A percentile compares a stretch with the other conserved stretches of the same genome.
Evolutionary conservation across 2,113 vertebrate species (phyloP).

Genomic region (Upupa epops): DNA sequence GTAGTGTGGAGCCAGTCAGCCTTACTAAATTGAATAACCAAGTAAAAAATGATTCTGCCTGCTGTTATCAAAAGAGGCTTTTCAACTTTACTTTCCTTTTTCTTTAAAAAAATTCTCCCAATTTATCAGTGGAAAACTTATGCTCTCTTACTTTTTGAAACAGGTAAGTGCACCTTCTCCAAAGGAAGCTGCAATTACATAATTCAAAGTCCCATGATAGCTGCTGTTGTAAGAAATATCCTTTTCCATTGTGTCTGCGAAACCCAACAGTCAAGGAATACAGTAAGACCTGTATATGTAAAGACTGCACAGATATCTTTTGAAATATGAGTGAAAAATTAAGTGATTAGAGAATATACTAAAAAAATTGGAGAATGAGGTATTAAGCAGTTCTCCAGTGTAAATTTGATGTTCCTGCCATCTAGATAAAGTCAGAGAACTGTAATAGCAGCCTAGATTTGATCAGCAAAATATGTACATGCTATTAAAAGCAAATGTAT

Average conservation of each 20-base stretch:
- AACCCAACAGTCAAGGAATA: not conserved
- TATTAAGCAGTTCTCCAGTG: slow-evolving; percentile 52
- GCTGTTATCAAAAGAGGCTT: not conserved
- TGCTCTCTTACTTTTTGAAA: not conserved
- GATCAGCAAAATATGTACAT: not conserved
- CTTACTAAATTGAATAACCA: not conserved
- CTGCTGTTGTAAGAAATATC: not conserved
- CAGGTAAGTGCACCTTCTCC: not conserved
- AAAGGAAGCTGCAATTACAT: not conserved
- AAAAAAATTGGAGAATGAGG: slow-evolving; percentile 8
- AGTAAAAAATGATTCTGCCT: slow-evolving; percentile 47
- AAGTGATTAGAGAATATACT: not conserved
- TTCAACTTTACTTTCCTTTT: not conserved
- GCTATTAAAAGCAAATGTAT: not conserved
- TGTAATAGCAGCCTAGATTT: slow-evolving; percentile 18
- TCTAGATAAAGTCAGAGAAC: slow-evolving; percentile 42
- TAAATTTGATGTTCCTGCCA: slow-evolving; percentile 45
- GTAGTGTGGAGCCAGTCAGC: not conserved
- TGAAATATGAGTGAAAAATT: slow-evolving; percentile 12
- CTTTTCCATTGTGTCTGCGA: not conserved
- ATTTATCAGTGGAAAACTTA: not conserved
- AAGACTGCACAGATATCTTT: not conserved
- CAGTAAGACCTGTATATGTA: not conserved
- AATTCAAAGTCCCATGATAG: not conserved
- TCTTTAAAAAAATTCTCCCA: not conserved